These are phyloP conservation scores for Indicator indicator DNA, from an alignment of 2,113 vertebrate species.

Conservation along the genomic window DNA sequence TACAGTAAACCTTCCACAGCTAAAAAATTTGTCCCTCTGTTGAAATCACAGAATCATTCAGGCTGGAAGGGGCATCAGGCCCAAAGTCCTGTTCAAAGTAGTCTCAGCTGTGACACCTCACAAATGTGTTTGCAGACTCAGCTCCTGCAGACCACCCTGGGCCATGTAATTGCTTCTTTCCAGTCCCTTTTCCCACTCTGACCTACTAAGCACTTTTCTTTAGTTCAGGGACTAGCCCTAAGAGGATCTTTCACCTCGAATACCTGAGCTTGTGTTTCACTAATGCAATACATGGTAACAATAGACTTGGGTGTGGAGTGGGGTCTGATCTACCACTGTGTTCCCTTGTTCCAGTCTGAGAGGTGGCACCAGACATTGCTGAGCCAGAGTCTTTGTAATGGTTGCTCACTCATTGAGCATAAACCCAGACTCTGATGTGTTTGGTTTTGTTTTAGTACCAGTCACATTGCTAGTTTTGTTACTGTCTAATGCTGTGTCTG, in stretches of 20 bases:
- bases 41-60: background rate
- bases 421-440: background rate
- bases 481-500: constrained; percentile 13
- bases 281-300: background rate
- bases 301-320: background rate
- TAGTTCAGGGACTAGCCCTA: background rate
- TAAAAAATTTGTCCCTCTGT: background rate
- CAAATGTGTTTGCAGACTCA: background rate
- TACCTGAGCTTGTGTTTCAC: background rate
- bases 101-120: background rate
- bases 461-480: background rate
- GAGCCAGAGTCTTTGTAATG: background rate
- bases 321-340: background rate
- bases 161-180: background rate
- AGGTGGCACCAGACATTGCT: background rate
- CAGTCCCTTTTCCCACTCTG: background rate
- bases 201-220: background rate
- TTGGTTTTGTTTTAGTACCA: background rate
- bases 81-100: background rate
- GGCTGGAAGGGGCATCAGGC: background rate
- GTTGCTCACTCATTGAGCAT: background rate
- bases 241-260: background rate
- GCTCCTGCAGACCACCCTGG: background rate
- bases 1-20: background rate
- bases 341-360: background rate